Percentiles rank a stretch among this genome's conserved stretches.
phyloP scores from a whole-genome alignment of 2,113 vertebrate genomes.

The Pheucticus melanocephalus region DNA sequence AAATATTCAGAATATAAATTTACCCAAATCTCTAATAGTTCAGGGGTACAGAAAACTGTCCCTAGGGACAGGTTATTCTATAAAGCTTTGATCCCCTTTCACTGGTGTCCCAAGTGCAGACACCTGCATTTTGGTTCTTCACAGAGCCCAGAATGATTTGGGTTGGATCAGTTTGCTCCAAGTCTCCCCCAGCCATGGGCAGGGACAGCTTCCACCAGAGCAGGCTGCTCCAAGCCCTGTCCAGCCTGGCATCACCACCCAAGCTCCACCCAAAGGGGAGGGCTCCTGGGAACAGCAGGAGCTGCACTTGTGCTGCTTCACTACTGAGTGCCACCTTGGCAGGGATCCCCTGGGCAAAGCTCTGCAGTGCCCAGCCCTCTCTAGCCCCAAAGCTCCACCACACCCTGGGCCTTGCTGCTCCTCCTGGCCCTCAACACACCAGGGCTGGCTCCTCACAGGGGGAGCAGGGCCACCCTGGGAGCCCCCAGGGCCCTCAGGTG shows the following conservation, averaged over 20 bases:
- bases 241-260: not conserved
- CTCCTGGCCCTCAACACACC: not conserved
- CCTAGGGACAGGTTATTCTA: not conserved
- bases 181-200: fast-evolving
- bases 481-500: not conserved
- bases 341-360: not conserved
- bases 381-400: fast-evolving
- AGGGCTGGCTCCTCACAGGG: not conserved
- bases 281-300: fast-evolving
- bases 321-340: fast-evolving
- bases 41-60: not conserved
- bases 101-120: not conserved
- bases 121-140: not conserved
- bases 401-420: not conserved
- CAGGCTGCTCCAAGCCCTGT: not conserved
- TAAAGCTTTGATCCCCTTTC: not conserved
- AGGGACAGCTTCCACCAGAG: not conserved
- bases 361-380: not conserved
- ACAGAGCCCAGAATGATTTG: not conserved
- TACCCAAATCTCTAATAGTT: not conserved
- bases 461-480: not conserved
- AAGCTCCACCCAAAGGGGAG: not conserved
- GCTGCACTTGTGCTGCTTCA: no score
- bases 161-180: not conserved
- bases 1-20: not conserved